These are phyloP conservation scores for Rhincodon typus DNA, from an alignment of 2,797 vertebrate genomes.

Conservation along the genomic window DNA sequence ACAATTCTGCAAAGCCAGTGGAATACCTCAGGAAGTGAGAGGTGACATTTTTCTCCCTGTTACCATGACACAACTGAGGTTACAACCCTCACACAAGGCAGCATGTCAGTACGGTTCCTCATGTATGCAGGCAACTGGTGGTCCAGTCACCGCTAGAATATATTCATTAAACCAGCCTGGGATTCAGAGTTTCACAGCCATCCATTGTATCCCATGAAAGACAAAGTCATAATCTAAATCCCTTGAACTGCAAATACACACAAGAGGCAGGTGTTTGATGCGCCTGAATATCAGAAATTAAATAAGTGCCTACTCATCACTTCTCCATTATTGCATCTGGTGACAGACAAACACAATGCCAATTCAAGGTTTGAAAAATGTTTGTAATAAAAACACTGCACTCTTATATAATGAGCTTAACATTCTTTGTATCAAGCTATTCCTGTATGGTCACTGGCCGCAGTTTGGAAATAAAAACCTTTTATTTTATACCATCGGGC, in stretches of 20 bases:
- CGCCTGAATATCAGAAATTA: constrained; percentile 1
- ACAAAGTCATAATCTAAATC: not conserved
- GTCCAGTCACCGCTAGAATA: not conserved
- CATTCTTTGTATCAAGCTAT: not conserved
- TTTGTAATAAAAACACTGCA: not conserved
- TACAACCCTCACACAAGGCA: not conserved
- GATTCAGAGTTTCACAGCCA: not conserved
- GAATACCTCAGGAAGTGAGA: not conserved
- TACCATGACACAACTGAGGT: not conserved
- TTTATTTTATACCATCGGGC: not conserved
- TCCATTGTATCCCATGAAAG: not conserved
- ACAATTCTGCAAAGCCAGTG: not conserved
- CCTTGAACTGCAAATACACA: constrained; percentile 19
- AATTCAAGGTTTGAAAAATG: not conserved
- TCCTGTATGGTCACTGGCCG: not conserved
- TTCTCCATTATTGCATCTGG: not conserved
- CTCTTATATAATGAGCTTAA: not conserved
- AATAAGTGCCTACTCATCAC: constrained; percentile 4
- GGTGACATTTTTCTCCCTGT: not conserved
- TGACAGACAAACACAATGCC: constrained; percentile 25
- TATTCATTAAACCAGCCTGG: not conserved
- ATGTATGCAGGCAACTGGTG: not conserved
- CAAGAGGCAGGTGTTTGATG: constrained; percentile 18
- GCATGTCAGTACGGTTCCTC: not conserved
- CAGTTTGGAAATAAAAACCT: not conserved